phyloP scores from a whole-genome alignment of 1,140 invertebrate genomes.

The Pseudoatta argentina region DNA sequence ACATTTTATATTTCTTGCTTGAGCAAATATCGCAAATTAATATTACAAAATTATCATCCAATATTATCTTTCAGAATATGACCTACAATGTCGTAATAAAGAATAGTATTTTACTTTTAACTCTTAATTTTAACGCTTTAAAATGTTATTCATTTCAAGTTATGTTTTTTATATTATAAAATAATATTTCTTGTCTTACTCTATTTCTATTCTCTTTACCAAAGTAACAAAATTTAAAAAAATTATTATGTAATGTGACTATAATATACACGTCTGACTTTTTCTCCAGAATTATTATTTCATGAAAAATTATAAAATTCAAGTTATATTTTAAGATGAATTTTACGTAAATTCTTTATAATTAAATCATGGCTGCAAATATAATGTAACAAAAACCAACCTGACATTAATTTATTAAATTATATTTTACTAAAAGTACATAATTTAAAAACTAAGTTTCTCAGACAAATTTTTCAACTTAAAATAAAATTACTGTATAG shows the following conservation, averaged over 20 bases:
- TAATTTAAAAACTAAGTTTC: too few relatives aligned
- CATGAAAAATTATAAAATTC: neutral
- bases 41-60: neutral
- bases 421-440: too few relatives aligned
- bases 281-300: neutral
- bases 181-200: neutral
- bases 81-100: neutral
- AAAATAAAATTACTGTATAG: too few relatives aligned
- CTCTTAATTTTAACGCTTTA: neutral
- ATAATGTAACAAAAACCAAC: neutral
- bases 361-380: neutral
- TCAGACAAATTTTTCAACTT: too few relatives aligned
- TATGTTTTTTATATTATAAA: neutral
- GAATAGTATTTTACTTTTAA: neutral
- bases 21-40: neutral
- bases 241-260: neutral
- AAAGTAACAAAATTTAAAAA: neutral
- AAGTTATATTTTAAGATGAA: neutral
- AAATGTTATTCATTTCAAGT: neutral
- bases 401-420: neutral
- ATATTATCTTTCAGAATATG: neutral
- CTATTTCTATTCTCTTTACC: neutral
- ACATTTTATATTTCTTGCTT: neutral
- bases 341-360: neutral
- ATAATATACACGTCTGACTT: neutral